A percentile compares a stretch with the other conserved stretches of the same genome.
phyloP scores from a whole-genome alignment of 2,797 vertebrate genomes.

The Simalia tracyae region DNA sequence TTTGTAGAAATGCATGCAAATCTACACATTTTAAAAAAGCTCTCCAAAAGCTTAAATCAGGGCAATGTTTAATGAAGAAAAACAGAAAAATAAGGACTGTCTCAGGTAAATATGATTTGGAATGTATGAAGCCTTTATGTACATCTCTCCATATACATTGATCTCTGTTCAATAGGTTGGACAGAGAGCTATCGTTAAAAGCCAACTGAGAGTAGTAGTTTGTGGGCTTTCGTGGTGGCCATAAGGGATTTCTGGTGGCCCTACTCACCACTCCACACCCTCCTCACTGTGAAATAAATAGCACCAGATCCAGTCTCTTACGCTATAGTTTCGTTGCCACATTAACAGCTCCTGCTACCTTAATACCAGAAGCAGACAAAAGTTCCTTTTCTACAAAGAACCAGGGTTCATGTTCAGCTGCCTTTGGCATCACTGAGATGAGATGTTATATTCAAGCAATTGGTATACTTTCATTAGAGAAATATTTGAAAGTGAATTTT shows the following conservation, averaged over 20 bases:
- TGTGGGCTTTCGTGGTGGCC: not conserved
- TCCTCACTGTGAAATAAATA: not conserved
- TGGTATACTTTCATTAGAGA: not conserved
- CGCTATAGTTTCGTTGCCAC: not conserved
- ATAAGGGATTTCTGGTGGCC: not conserved
- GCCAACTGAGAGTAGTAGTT: not conserved
- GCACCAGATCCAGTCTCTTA: not conserved
- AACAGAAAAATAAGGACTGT: not conserved
- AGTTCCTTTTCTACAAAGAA: not conserved
- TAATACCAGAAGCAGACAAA: not conserved
- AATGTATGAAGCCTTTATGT: not conserved
- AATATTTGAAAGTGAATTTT: not conserved
- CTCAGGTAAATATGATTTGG: not conserved
- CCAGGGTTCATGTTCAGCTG: not conserved
- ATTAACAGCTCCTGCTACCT: not conserved
- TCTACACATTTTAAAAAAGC: too few species aligned
- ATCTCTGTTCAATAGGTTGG: not conserved
- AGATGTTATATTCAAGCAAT: not conserved
- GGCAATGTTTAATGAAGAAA: not conserved
- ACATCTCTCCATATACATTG: not conserved
- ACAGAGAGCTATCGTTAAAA: not conserved
- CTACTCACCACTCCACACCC: too few species aligned
- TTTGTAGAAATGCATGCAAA: too few species aligned
- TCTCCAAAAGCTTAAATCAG: too few species aligned
- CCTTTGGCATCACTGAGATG: not conserved